A percentile compares a stretch with the other conserved stretches of the same genome.
Evolutionary conservation across 2,888 invertebrate genomes (phyloP).

Genomic region (Drosophila sordidula): DNA sequence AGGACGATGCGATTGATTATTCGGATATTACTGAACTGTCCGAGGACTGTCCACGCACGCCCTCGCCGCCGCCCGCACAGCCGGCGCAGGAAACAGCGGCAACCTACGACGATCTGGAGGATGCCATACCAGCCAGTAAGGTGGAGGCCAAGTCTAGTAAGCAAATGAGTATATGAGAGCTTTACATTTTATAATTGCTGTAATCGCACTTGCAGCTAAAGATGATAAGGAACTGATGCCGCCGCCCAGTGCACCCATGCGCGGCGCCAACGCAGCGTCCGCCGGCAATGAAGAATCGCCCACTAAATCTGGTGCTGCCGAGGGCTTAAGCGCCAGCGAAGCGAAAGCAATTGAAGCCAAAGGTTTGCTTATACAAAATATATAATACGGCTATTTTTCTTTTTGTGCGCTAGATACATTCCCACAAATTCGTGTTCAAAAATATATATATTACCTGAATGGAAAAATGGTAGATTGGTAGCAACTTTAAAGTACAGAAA

Average conservation of each 20-base stretch:
- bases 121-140: conserved; percentile 83
- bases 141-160: conserved; percentile 75
- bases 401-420: too few relatives aligned
- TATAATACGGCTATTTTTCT: too few relatives aligned
- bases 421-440: too few relatives aligned
- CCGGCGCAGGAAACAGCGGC: conserved; percentile 7
- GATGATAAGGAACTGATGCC: conserved; percentile 93
- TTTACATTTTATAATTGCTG: background rate
- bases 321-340: conserved; percentile 39
- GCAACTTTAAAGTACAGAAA: too few relatives aligned
- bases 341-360: conserved; percentile 44
- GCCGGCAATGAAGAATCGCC: conserved; percentile 56
- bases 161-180: background rate
- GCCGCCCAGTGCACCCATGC: conserved; percentile 88
- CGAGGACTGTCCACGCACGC: conserved; percentile 89
- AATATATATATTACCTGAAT: too few relatives aligned
- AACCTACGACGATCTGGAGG: conserved; percentile 80
- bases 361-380: conserved; percentile 19
- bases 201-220: conserved; percentile 48
- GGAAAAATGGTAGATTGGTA: too few relatives aligned
- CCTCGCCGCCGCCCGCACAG: conserved; percentile 81
- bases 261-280: conserved; percentile 40
- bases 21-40: conserved; percentile 97
- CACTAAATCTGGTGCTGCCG: conserved; percentile 33
- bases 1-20: conserved; percentile 92